Evolutionary conservation across 2,113 vertebrate species (phyloP), one percentile per base, ranked within the genome.

Genomic region (Serilophus lunatus): DNA sequence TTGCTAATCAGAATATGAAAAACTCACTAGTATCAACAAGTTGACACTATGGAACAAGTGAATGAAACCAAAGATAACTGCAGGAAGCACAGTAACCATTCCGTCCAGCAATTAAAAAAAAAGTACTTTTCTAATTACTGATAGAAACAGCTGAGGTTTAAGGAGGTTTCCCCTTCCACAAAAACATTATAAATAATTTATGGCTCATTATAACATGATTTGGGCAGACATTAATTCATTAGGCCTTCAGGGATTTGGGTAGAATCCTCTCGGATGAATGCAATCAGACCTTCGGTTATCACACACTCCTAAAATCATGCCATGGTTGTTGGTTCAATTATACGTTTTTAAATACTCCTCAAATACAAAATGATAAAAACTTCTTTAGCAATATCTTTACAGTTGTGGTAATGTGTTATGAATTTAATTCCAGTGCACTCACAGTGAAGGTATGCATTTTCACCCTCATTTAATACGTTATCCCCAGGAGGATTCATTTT

Each of bases 291-390:
- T 88, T 90, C 59, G 50, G 66, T 91, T 89, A 90, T 91, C 59
- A 51, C 17, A 31, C 24, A 59, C 31, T 51, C 87, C 75, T 91
- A 91, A 90, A 90, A 96, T 91, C 93, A 89, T 54, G 26, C 89
- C 66, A 90, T 0, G 18, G 84, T 40, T 93, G 82, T 91, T 93
- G 78, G 59, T 95, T 95, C 93, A 90, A 80, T 95, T 92, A 69
- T 35, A 78, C 4, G 83, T 92, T 94, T 57, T 4, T 1, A 45
- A 88, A 80, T 42, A 82, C 9, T 88, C 14, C 24, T 77, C 68
- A 74, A 91, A 96, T 36, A 63, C 42, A 93, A 83, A 93, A 74
- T 83, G 82, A 95, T 93, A 56, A 95, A 92, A 93, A 76, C 35
- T 95, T 93, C 75, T 86, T 78, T 36, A 84, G 50, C 31, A 36